These are phyloP conservation scores for Notothenia rossii DNA, from an alignment of 2,113 vertebrate genomes.

Conservation along the genomic window DNA sequence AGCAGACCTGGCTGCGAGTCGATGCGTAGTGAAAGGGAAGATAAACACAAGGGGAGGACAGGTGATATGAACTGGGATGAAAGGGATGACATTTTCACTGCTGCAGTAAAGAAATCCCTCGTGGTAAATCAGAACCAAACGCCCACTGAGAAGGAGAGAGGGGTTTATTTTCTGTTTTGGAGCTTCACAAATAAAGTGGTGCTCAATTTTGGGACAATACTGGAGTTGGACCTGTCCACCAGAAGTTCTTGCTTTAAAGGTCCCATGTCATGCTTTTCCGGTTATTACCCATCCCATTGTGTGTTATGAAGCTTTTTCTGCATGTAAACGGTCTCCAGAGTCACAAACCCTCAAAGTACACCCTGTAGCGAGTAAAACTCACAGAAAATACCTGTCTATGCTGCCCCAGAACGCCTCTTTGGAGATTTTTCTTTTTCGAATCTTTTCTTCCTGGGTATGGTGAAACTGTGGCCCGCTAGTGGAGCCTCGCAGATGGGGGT, in stretches of 20 bases:
- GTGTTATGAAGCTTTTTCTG: too few relatives aligned
- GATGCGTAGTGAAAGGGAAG: background rate
- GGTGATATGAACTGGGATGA: conserved; percentile 47
- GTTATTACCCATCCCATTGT: too few relatives aligned
- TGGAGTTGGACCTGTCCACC: background rate
- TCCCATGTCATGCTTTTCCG: too few relatives aligned
- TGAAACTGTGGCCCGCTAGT: too few relatives aligned
- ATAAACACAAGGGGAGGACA: conserved; percentile 18
- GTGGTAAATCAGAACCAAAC: conserved; percentile 1
- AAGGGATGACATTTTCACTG: conserved; percentile 50
- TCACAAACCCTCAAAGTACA: too few relatives aligned
- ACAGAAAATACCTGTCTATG: too few relatives aligned
- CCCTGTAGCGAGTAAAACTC: too few relatives aligned
- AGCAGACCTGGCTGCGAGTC: conserved; percentile 44
- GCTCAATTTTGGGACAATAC: background rate
- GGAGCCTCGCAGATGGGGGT: too few relatives aligned
- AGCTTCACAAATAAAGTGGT: conserved; percentile 2
- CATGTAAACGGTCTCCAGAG: too few relatives aligned
- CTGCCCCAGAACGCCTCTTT: too few relatives aligned
- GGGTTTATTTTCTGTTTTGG: background rate
- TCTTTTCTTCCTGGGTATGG: too few relatives aligned
- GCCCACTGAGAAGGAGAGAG: background rate
- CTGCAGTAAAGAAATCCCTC: background rate
- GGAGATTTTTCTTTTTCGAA: too few relatives aligned
- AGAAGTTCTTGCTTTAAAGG: background rate